Conservation (phyloP, 1,140 invertebrate species). For the Eriocheir sinensis region DNA sequence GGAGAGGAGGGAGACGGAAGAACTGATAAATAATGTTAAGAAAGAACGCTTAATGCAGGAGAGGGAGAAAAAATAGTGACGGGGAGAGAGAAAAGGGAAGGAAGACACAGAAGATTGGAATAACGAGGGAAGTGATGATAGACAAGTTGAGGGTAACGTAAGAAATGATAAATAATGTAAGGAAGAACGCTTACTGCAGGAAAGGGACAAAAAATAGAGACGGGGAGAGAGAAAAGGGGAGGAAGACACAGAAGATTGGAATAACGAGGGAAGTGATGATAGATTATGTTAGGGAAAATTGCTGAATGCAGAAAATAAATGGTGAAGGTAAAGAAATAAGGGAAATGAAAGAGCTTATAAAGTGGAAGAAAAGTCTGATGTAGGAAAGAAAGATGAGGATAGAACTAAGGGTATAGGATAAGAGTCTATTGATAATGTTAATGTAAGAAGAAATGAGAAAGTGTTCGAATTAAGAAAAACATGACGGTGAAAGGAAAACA, state of each 20-base stretch:
- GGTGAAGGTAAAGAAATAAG: not conserved
- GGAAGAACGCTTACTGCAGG: not conserved
- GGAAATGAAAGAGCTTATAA: not conserved
- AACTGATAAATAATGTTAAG: not conserved
- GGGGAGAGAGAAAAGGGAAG: not conserved
- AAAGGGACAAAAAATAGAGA: not conserved
- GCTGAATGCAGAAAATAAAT: too few species aligned
- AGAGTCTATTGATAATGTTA: too few species aligned
- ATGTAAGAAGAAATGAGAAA: too few species aligned
- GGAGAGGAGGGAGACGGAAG: not conserved
- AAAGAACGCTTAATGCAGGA: not conserved
- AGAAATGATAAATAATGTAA: not conserved
- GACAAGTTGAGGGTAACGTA: not conserved
- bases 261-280: too few species aligned
- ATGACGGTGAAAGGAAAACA: too few species aligned
- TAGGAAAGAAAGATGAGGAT: too few species aligned
- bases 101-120: not conserved
- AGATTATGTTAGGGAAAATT: too few species aligned
- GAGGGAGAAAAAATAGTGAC: not conserved
- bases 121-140: not conserved
- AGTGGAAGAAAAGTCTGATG: too few species aligned
- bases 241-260: not conserved
- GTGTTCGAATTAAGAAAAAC: too few species aligned
- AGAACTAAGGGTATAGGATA: too few species aligned
- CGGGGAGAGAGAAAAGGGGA: not conserved